Evolutionary conservation across 2,113 vertebrate genomes (phyloP), one percentile per base, ranked within the genome.

Genomic region (Oreochromis spilurus): DNA sequence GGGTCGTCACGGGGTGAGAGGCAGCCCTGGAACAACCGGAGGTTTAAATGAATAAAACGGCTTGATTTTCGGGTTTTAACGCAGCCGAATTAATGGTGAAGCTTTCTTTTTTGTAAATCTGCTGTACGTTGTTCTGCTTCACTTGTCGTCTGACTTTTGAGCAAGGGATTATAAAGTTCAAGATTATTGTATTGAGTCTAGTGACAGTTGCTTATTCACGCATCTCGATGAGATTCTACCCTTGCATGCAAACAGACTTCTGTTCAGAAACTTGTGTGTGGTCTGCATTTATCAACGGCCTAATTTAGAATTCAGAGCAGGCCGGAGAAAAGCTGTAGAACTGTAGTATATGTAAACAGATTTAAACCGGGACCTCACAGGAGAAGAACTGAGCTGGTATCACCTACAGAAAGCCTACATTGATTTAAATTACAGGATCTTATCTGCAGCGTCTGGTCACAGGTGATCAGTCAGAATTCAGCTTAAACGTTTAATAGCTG

Each of bases 31-130:
- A 24, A 70, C 10, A 40, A 16, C 6, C 5, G 6, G 16, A 26
- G 19, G 13, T 29, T 85, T 82, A 11, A 21, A 4, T 6, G 0
- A 8, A 5, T 50, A 5, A 2, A 8, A 3, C 2, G 3, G 7
- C 1, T 12, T 21, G 1, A 14, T 17, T 16, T 6, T 4, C 29
- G 5, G 13, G 7, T 2, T 45, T 50, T 12, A 54, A 6, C 7
- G 2, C 21, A 34, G 65, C 84, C 84, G 87, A 88, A 67, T 4
- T 19, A 9, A 45, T 1, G 0, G 11, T 5, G 36, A 17, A 17
- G 5, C 0, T 1, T 50, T 57, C 9, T 9, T 6, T 4, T 7
- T n/a, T 13, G 19, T 3, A 17, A 19, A 12, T 19, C 2, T 10
- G 2, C 4, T 2, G 1, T 2, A 5, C 4, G 19, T 57, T 53